Base-by-base conservation (phyloP, 2,113 vertebrate genomes). In the Catharus minimus region DNA sequence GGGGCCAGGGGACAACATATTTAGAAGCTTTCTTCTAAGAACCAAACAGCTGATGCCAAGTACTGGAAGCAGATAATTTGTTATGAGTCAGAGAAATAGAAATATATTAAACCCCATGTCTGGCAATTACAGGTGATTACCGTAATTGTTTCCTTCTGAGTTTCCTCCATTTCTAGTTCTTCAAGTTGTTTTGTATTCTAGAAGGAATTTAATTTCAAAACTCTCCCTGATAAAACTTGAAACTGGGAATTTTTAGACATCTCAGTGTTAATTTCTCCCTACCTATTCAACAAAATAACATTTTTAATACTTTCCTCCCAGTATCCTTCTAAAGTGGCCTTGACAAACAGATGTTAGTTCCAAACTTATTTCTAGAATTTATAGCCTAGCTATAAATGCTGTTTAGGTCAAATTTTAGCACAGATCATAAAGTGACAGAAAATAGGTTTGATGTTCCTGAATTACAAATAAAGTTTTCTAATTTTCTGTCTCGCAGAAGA, bases 301-400 rank as follows among this genome's bases (percentile, higher is more conserved):
- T 80, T 49, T 57, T 46, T 86, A 46, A 66, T 78, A 75, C 9
- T 82, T 91, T 82, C 14, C 56, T 41, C 11, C 5, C 24, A 53
- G 15, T 61, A 33, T 65, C 28, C 26, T 89, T 10, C 18, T 64
- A 22, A 96, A 86, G 55, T 76, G 66, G 26, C 38, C 56, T 83
- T 6, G 58, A 47, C 71, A 82, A 95, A 58, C 61, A 89, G 52
- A 72, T 83, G 46, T 79, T 55, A 61, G 60, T 88, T 96, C 85
- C 55, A 83, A 82, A 62, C 26, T 55, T 65, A 47, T 21, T 71
- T 90, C 30, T 89, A 49, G 36, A 90, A 80, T 92, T 94, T 95
- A 60, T 55, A 86, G 67, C 5, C 3, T 67, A 90, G 24, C 36
- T 91, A 55, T 92, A 52, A 96, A 95, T 82, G 36, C 84, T 18